Percentiles rank a stretch among this genome's conserved stretches.
phyloP scores from a whole-genome alignment of 2,113 vertebrate species.

The Conger conger region DNA sequence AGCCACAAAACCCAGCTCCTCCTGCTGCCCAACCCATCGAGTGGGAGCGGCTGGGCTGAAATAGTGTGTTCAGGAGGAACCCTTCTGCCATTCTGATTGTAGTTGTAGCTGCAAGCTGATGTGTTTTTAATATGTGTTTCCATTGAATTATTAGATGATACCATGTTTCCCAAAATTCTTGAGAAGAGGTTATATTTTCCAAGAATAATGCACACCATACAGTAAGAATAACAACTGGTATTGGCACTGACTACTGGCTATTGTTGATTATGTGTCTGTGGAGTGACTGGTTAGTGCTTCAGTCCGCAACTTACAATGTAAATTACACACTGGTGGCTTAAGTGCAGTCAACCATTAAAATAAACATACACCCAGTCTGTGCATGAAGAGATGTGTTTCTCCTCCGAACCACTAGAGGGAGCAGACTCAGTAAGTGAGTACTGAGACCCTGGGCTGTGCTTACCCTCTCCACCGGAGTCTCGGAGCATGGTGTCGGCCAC shows the following conservation, averaged over 20 bases:
- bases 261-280: too few relatives aligned
- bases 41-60: conserved; percentile 12
- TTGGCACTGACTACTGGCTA: too few relatives aligned
- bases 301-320: too few relatives aligned
- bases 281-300: too few relatives aligned
- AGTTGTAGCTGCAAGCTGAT: not conserved
- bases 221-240: too few relatives aligned
- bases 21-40: conserved; percentile 3
- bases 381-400: not conserved
- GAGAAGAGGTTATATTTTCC: too few relatives aligned
- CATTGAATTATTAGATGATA: not conserved
- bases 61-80: not conserved
- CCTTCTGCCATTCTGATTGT: too few relatives aligned
- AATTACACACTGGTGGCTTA: too few relatives aligned
- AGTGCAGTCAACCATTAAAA: too few relatives aligned
- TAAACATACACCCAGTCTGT: too few relatives aligned
- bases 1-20: conserved; percentile 15
- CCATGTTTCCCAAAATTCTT: not conserved
- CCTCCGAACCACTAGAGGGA: conserved; percentile 3
- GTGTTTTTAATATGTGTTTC: not conserved
- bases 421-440: not conserved
- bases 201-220: too few relatives aligned
- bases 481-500: conserved; percentile 95
- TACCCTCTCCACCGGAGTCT: conserved; percentile 96
- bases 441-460: conserved; percentile 11